Evolutionary conservation across 2,888 invertebrate genomes (phyloP).

Genomic region (Rhodophaea formosa): DNA sequence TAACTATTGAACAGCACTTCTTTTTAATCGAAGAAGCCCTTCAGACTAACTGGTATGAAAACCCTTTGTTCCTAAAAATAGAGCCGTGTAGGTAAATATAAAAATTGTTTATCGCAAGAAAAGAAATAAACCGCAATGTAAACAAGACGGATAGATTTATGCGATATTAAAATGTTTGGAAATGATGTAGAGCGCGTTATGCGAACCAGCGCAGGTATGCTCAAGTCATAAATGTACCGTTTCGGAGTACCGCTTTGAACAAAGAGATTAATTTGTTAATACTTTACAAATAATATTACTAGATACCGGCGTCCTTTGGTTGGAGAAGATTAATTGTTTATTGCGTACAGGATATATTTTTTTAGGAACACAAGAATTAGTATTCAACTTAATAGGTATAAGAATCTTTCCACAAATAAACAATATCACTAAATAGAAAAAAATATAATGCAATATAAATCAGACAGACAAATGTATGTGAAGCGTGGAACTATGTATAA

Average conservation of each 20-base stretch:
- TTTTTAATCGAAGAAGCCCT: no score
- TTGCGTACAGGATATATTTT: no score
- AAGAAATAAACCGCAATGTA: conserved; percentile 14
- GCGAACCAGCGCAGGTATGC: neutral
- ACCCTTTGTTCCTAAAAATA: neutral
- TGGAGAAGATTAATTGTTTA: no score
- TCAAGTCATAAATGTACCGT: neutral
- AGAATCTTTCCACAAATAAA: no score
- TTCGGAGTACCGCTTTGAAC: neutral
- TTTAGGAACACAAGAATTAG: no score
- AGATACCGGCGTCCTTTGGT: neutral
- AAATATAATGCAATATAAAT: no score
- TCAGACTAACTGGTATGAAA: neutral
- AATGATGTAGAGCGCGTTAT: conserved; percentile 3
- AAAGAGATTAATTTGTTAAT: conserved; percentile 4
- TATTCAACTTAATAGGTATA: no score
- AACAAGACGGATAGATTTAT: conserved; percentile 17
- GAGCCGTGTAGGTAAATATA: neutral
- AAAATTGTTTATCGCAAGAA: conserved; percentile 1
- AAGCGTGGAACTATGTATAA: no score
- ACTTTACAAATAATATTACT: neutral
- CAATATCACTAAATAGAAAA: no score
- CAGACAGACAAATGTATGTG: no score
- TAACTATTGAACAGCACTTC: no score
- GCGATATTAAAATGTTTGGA: conserved; percentile 9